phyloP scores from a whole-genome alignment of 2,888 invertebrate genomes.

The Ormyrus nitidulus region DNA sequence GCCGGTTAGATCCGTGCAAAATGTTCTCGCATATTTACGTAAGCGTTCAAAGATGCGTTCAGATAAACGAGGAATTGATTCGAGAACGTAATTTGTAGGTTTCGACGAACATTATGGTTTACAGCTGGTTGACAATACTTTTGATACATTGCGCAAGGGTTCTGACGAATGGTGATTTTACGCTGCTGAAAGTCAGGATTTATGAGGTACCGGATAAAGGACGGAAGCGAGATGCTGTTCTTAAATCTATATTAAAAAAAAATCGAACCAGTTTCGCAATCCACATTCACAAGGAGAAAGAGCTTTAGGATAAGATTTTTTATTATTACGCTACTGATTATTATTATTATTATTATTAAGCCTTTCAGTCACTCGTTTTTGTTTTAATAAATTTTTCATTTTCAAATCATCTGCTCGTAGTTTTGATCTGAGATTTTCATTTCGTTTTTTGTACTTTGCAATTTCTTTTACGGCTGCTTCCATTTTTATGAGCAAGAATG shows the following conservation, averaged over 20 bases:
- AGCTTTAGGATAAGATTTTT: too few species aligned
- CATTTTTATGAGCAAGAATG: constrained; percentile 58
- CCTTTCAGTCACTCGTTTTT: too few species aligned
- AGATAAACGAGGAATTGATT: background rate
- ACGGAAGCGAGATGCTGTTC: background rate
- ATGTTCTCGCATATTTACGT: constrained; percentile 58
- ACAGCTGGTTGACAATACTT: constrained; percentile 62
- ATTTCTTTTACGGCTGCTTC: constrained; percentile 50
- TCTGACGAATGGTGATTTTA: constrained; percentile 61
- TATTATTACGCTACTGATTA: too few species aligned
- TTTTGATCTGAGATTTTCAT: constrained; percentile 19
- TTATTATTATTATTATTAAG: too few species aligned
- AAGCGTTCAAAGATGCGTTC: constrained; percentile 5
- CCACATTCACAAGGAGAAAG: too few species aligned
- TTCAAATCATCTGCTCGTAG: background rate
- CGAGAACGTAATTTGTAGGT: constrained; percentile 55
- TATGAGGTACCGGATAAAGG: constrained; percentile 55
- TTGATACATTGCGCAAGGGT: constrained; percentile 60
- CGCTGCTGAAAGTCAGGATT: constrained; percentile 61
- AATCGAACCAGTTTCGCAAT: too few species aligned
- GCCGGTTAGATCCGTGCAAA: constrained; percentile 56
- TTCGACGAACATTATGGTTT: constrained; percentile 61
- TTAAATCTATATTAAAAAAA: too few species aligned
- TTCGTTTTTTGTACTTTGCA: constrained; percentile 41
- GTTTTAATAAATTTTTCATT: too few species aligned